Base-by-base conservation (phyloP, 1,140 invertebrate species). In the Rhynchophorus ferrugineus region DNA sequence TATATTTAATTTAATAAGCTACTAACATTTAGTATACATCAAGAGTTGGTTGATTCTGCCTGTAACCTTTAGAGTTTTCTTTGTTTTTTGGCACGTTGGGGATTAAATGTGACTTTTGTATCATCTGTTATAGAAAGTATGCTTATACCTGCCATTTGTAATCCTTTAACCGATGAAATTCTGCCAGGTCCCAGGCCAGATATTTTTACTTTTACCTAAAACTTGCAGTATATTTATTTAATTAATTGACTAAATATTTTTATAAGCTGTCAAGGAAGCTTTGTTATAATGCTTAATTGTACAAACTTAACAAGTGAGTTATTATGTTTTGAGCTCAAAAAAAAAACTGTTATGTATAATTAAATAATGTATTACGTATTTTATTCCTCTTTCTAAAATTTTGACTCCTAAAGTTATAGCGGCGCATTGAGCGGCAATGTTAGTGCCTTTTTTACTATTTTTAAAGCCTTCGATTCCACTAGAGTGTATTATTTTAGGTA, bases 401-500 rank as follows among this genome's bases (percentile, higher is more conserved):
- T 86, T 87, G 29, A 64, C 72, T 44, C 81, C 82, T 60, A 91
- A 70, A 54, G 75, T 81, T 24, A 92, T 78, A 18, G 86, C 92
- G 46, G 91, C 89, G 34, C 91, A 86, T 72, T 97, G 93, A 8
- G 91, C 93, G 36, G 93, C 94, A 61, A 96, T 84, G 68, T 93
- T 95, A 3, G 93, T 96, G 51, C 91, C 93, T 73, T 96, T 96
- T 58, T 83, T 83, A 1, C 90, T 83, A 72, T 95, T 90, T 70
- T 93, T 95, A 64, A 92, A 97, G 17, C 94, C 94, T 72, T 96
- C 92, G 54, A 84, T 78, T 14, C 91, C 88, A 77, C 89, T 85
- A 5, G 86, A 80, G 44, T 82, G 70, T 13, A 82, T 70, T 1
- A 81, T 39, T 56, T 80, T 73, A 2, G 79, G 71, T 8, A 57